Percentiles rank a stretch among this genome's conserved stretches.
Evolutionary conservation across 2,888 invertebrate genomes (phyloP).

Genomic region (Ceratothoa steindachneri): DNA sequence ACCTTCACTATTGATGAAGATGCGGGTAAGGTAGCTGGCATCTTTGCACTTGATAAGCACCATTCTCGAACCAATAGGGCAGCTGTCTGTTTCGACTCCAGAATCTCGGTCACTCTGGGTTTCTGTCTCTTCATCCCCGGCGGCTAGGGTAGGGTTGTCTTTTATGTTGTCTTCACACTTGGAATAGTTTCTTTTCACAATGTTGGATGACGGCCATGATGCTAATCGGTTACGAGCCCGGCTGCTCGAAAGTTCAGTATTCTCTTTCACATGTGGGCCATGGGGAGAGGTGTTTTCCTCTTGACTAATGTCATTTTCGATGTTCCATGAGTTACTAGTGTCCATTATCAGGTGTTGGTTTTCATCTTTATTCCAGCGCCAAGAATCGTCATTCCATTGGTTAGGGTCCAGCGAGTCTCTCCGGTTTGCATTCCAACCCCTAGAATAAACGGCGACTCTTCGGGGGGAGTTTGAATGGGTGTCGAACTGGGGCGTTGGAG

Average conservation of each 20-base stretch:
- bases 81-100: conserved; percentile 22
- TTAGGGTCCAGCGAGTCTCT: not conserved
- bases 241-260: not conserved
- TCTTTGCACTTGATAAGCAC: conserved; percentile 45
- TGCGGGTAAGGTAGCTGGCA: conserved; percentile 38
- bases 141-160: not conserved
- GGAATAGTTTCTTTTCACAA: not conserved
- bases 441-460: not conserved
- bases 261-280: not conserved
- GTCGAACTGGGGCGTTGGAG: not conserved
- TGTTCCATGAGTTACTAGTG: not conserved
- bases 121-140: not conserved
- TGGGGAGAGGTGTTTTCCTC: not conserved
- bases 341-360: not conserved
- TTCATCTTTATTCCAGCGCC: not conserved
- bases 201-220: not conserved
- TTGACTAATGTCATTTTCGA: not conserved
- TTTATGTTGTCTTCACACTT: not conserved
- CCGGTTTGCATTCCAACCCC: not conserved
- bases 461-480: not conserved
- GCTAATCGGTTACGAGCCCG: not conserved
- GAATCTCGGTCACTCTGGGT: conserved; percentile 36
- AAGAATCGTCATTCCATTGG: not conserved
- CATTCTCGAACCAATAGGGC: conserved; percentile 42
- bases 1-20: conserved; percentile 42